A percentile compares a stretch with the other conserved stretches of the same genome.
phyloP scores from a whole-genome alignment of 2,888 invertebrate species.

The Melinaea marsaeus region DNA sequence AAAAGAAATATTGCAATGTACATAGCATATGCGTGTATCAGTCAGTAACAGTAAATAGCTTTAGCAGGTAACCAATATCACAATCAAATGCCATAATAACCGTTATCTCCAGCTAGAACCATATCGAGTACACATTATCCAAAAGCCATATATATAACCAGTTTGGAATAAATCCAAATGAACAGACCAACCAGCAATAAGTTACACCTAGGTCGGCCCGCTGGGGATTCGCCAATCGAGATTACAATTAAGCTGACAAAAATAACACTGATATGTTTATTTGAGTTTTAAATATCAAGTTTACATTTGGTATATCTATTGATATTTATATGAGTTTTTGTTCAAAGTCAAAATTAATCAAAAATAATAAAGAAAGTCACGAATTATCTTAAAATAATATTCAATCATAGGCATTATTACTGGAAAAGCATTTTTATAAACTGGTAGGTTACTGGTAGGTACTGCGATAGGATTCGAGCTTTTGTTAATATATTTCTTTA shows the following conservation, averaged over 20 bases:
- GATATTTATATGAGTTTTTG: background rate
- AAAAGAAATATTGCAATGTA: background rate
- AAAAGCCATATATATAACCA: conserved; percentile 9
- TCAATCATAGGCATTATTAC: too few species aligned
- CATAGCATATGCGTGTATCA: too few species aligned
- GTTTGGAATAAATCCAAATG: conserved; percentile 32
- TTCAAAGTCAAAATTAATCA: too few species aligned
- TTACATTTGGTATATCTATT: background rate
- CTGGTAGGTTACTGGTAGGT: too few species aligned
- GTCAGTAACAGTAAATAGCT: too few species aligned
- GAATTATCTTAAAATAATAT: too few species aligned
- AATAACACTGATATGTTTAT: background rate
- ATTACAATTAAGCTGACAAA: conserved; percentile 18
- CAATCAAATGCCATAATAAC: conserved; percentile 1
- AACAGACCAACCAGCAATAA: conserved; percentile 24
- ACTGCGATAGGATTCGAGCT: too few species aligned
- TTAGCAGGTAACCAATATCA: background rate
- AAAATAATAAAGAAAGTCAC: too few species aligned
- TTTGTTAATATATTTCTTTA: too few species aligned
- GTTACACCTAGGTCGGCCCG: conserved; percentile 20
- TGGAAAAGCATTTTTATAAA: too few species aligned
- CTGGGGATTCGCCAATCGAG: conserved; percentile 34
- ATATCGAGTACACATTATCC: conserved; percentile 16
- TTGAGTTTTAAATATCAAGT: background rate
- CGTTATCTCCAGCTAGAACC: conserved; percentile 3